Base-by-base conservation (phyloP, 37 sponge, comb jelly and placozoan species). In the Aphrocallistes beatrix region DNA sequence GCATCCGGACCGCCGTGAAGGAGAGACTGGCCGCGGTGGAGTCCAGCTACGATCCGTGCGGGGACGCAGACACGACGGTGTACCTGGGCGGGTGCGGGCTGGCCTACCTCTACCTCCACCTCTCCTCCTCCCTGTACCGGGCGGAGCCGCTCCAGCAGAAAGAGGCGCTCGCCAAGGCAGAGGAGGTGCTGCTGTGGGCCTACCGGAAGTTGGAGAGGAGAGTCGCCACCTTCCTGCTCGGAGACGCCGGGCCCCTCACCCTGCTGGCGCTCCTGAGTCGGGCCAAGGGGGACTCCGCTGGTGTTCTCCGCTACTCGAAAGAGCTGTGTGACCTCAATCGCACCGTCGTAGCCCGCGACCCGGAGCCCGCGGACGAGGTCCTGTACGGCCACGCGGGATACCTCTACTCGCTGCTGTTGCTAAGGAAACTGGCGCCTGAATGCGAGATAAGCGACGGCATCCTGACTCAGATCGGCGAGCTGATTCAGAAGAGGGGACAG, bases 351-450 rank as follows among this genome's bases (percentile, higher is more conserved):
- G 32, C 83, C 6, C 81, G 82, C 0, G 30, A 42, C 23, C 37
- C 23, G 23, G 28, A 6, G 16, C 48, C 83, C 21, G 82, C 23
- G n/a, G 89, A 91, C 86, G 92, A 91, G 82, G 37, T 91, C 28
- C 82, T 91, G 50, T 91, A 82, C 51, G 92, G 92, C 30, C 69
- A 86, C 25, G 90, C 88, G 36, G 92, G 92, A 39, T 91, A 85
- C 51, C 40, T 91, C 39, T 89, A 75, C 37, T 91, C 84, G 36
- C 82, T 91, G 28, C 51, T 88, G 38, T 81, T 89, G 39, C 85
- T 87, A 13, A 85, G 85, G 86, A 87, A 87, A 38, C 81, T 89
- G 38, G 37, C 89, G 0, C 86, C 87, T 16, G 51, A 39, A 39
- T 82, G 83, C 13, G 25, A 10, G 23, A 60, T 60, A 19, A 60